A percentile compares a stretch with the other conserved stretches of the same genome.
Conservation (phyloP, 2,888 invertebrate species). For the Dryobota labecula region DNA sequence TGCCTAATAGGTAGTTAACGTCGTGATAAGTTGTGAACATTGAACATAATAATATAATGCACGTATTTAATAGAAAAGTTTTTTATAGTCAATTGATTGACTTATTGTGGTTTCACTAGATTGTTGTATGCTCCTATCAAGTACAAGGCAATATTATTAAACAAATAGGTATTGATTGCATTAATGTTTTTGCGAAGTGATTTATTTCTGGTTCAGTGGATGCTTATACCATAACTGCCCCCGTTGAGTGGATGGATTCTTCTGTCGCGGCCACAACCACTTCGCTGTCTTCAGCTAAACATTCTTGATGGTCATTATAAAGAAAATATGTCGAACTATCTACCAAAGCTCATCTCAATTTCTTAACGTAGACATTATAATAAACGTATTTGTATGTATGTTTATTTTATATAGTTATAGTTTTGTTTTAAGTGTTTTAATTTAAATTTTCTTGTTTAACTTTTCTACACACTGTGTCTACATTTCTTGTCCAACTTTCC, state of each 20-base stretch:
- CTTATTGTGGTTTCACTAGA: neutral
- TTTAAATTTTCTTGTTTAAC: too few relatives aligned
- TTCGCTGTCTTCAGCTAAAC: neutral
- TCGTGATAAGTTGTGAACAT: conserved; percentile 13
- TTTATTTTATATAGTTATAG: too few relatives aligned
- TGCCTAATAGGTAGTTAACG: conserved; percentile 19
- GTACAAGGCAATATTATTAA: neutral
- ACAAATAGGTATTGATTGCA: neutral
- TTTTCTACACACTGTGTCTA: too few relatives aligned
- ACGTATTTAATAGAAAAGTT: neutral
- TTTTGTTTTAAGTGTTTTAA: too few relatives aligned
- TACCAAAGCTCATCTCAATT: conserved; percentile 6
- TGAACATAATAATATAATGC: neutral
- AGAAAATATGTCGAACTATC: neutral
- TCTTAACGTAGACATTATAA: neutral
- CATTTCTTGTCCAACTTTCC: too few relatives aligned
- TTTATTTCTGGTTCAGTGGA: conserved; percentile 5
- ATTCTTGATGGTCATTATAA: neutral
- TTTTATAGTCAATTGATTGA: conserved; percentile 20
- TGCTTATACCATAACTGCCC: too few relatives aligned
- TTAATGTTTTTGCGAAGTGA: neutral
- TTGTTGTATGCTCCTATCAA: neutral
- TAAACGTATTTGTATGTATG: too few relatives aligned
- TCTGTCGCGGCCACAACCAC: neutral
- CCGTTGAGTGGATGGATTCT: neutral